Evolutionary conservation across 2,113 vertebrate genomes (phyloP).

Genomic region (Montifringilla adamsi): DNA sequence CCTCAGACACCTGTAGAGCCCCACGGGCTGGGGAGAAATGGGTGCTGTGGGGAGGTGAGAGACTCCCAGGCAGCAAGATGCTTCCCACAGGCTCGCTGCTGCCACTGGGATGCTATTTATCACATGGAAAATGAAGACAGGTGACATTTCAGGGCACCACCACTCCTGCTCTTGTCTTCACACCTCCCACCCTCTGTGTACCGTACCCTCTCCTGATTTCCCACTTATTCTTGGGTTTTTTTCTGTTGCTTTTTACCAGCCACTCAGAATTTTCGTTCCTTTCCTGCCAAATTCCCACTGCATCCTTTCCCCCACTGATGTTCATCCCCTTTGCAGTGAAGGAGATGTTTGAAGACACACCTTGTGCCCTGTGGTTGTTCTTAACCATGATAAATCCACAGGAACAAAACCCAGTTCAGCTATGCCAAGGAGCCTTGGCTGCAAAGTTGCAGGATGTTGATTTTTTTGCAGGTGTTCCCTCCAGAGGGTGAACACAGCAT

Average conservation of each 20-base stretch:
- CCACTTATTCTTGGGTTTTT: background rate
- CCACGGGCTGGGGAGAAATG: background rate
- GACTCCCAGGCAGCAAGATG: background rate
- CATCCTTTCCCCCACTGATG: background rate
- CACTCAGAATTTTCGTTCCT: background rate
- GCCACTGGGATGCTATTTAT: background rate
- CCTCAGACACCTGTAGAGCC: background rate
- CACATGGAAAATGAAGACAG: background rate
- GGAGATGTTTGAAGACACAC: background rate
- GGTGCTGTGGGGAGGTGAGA: background rate
- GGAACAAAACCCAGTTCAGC: background rate
- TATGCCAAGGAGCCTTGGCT: background rate
- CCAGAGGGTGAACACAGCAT: background rate
- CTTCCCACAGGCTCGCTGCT: background rate
- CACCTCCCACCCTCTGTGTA: background rate
- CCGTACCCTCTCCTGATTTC: fast-evolving
- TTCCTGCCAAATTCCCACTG: background rate
- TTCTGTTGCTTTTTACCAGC: background rate
- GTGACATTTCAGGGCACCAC: background rate
- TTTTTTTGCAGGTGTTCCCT: background rate
- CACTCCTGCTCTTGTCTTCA: background rate
- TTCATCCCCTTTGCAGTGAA: background rate
- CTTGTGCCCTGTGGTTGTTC: background rate
- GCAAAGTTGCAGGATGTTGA: background rate
- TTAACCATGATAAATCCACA: background rate